Evolutionary conservation across 2,113 vertebrate genomes (phyloP), one percentile per base, ranked within the genome.

Genomic region (Brachyhypopomus gauderio): DNA sequence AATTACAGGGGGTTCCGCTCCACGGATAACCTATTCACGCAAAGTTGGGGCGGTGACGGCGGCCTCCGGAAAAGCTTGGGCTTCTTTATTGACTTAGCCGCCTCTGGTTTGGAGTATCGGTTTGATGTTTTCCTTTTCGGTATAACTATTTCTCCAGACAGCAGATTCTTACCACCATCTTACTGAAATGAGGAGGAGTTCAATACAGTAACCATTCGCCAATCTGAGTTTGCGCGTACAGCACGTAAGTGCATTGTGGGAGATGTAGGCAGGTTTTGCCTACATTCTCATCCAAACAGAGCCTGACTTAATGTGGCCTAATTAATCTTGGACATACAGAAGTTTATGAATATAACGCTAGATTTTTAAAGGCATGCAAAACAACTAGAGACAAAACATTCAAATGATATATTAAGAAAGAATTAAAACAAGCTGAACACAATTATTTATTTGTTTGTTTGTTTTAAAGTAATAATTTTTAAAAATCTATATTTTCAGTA

Each of bases 81-180:
- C 87, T 77, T 77, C 88, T 81, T 77, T 78, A 64, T 84, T 83
- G 76, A 45, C n/a, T 85, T 83, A 86, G 84, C 88, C 88, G 79
- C 85, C 63, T 88, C 71, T 87, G 56, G 88, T 85, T 86, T 86
- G 87, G 79, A 93, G 88, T 86, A 85, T 87, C 88, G 62, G 81
- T 84, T 81, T 87, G 85, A 87, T 90, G 87, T 90, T 91, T 88
- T 90, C 73, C 77, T 82, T 59, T 69, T 74, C 72, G 77, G 84
- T 89, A 89, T 91, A 88, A 90, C 89, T 92, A 56, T 79, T 74
- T 85, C 63, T 83, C 90, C 87, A 86, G 90, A 90, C 90, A 92
- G 85, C 89, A 91, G 90, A 92, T 93, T 93, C 90, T 91, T 90
- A 92, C 93, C 93, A 94, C 93, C 93, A 94, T 94, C 90, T 94